A percentile compares a stretch with the other conserved stretches of the same genome.
These are phyloP conservation scores for Pseudococcus longispinus DNA, from an alignment of 2,888 invertebrate species.

Conservation along the genomic window DNA sequence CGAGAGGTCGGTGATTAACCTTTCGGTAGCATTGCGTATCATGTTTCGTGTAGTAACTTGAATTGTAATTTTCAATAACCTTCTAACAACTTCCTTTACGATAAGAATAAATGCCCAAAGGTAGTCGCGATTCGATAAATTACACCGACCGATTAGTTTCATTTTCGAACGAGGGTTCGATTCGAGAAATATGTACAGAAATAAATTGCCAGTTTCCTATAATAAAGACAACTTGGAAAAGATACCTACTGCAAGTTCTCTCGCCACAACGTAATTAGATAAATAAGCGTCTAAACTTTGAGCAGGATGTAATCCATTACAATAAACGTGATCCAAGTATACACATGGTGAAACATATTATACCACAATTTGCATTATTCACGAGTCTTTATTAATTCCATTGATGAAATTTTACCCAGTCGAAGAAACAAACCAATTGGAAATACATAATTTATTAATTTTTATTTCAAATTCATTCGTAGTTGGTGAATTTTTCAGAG, in stretches of 20 bases:
- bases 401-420: not conserved
- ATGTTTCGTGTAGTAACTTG: not conserved
- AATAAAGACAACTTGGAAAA: not conserved
- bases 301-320: conserved; percentile 25
- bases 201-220: not conserved
- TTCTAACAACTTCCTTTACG: not conserved
- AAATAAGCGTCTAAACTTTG: conserved; percentile 4
- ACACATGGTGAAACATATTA: not conserved
- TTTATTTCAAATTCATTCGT: not conserved
- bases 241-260: not conserved
- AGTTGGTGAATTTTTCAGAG: not conserved
- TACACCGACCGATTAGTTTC: not conserved
- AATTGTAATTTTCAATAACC: not conserved
- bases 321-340: not conserved
- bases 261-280: not conserved
- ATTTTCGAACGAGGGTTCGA: not conserved
- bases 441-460: not conserved
- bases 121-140: not conserved
- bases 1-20: conserved; percentile 19
- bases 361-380: not conserved
- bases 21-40: not conserved
- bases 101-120: not conserved
- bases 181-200: not conserved
- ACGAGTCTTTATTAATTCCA: not conserved
- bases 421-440: not conserved